Evolutionary conservation across 2,888 invertebrate species (phyloP), one percentile per base, ranked within the genome.

Genomic region (Callyntrura guangdongensis): DNA sequence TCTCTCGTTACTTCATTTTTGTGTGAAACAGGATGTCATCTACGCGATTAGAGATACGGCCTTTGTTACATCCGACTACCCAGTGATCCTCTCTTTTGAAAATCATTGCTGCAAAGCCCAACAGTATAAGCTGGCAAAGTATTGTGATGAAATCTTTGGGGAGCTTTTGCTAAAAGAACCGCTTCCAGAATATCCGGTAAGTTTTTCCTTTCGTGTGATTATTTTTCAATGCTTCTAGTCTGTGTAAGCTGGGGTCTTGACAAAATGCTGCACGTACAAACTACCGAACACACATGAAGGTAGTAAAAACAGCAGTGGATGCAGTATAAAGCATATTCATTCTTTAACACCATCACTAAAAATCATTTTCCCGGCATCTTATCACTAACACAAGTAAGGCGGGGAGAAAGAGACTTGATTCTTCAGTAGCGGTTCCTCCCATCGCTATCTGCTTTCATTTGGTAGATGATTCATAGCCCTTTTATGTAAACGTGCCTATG

Each of bases 101-200:
- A 99, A 99, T 96, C 99, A 99, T 95, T 99, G 99, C 96, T 98
- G 98, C 95, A 98, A 98, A 95, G 97, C 97, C 53, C 99, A 99
- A 95, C 99, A 99, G 95, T 98, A 98, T 95, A 99, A 99, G 95
- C 96, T 99, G 95, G 99, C 99, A 86, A 99, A 98, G 95, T 99
- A 99, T 95, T 99, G 99, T 95, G 99, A 99, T 95, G 99, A 99
- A 95, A 98, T 99, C 94, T 96, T 99, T 84, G 97, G 97, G 59
- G 99, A 99, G 95, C 95, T 99, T 94, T 96, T 99, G 94, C 96
- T 99, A 93, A 98, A 97, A 94, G 98, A 98, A 95, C 96, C 98
- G 0, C 95, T 99, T 92, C 97, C 98, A 25, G 98, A 98, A 86
- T 97, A 96, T 95, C 97, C 98, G 93, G 98, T 98, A 95, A 96